These are phyloP conservation scores for Crematogaster levior DNA, from an alignment of 2,888 invertebrate genomes.

Conservation along the genomic window DNA sequence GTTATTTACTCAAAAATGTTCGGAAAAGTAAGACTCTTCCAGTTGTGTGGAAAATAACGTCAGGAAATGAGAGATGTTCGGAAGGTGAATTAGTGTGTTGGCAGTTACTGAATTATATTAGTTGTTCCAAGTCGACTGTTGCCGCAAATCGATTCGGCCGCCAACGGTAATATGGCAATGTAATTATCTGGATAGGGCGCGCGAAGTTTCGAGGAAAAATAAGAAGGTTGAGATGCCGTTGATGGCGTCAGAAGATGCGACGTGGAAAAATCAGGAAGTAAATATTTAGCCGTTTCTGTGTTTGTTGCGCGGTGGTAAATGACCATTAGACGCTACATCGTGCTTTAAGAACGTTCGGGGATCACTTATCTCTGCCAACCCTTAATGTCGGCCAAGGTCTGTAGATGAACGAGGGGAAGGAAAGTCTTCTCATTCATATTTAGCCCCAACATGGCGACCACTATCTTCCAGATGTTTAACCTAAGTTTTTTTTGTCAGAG, in stretches of 20 bases:
- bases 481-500: too few relatives aligned
- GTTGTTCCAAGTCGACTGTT: too few relatives aligned
- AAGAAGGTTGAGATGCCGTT: neutral
- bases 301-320: constrained; percentile 53
- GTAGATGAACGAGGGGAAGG: too few relatives aligned
- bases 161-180: constrained; percentile 6
- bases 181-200: constrained; percentile 33
- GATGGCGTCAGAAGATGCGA: neutral
- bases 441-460: too few relatives aligned
- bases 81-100: too few relatives aligned
- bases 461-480: too few relatives aligned
- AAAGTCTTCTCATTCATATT: too few relatives aligned
- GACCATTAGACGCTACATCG: constrained; percentile 68
- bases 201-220: neutral
- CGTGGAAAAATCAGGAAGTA: constrained; percentile 4
- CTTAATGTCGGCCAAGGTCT: constrained; percentile 18
- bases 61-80: too few relatives aligned
- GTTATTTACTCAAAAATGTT: neutral
- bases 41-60: neutral
- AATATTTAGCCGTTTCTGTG: constrained; percentile 59
- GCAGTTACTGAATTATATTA: too few relatives aligned
- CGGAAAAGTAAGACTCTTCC: neutral
- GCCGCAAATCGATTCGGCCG: constrained; percentile 12
- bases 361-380: constrained; percentile 52
- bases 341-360: constrained; percentile 60